Evolutionary conservation across 2,888 invertebrate species (phyloP).

Genomic region (Melanchra persicariae): DNA sequence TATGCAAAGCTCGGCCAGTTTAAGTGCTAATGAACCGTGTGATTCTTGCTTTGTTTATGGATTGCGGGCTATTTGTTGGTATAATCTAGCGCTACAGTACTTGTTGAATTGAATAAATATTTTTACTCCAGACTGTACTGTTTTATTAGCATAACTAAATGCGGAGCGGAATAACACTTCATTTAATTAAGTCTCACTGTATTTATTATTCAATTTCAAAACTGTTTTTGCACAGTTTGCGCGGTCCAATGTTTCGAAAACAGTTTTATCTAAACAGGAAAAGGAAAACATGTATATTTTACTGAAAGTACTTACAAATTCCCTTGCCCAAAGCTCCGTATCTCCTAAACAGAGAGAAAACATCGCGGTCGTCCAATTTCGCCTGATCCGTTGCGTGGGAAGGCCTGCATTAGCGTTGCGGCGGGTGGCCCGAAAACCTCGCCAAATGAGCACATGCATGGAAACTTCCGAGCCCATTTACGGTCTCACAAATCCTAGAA

Average conservation of each 20-base stretch:
- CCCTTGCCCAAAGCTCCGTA: slow-evolving; percentile 26
- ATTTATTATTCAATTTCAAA: slow-evolving; percentile 12
- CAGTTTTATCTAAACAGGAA: slow-evolving; percentile 25
- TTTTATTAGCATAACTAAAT: slow-evolving; percentile 33
- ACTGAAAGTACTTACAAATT: slow-evolving; percentile 21
- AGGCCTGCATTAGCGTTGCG: slow-evolving; percentile 61
- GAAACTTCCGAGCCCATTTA: slow-evolving; percentile 79
- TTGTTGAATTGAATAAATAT: slow-evolving; percentile 37
- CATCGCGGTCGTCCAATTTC: slow-evolving; percentile 59
- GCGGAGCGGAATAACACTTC: slow-evolving; percentile 9
- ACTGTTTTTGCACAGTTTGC: slow-evolving; percentile 9
- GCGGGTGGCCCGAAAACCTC: slow-evolving; percentile 57
- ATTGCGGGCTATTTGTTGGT: slow-evolving; percentile 40
- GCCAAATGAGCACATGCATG: slow-evolving; percentile 75
- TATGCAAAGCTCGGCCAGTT: slow-evolving; percentile 57
- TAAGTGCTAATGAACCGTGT: slow-evolving; percentile 63
- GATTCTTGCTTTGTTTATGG: slow-evolving; percentile 49
- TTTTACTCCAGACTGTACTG: slow-evolving; percentile 22
- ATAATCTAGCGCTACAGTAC: slow-evolving; percentile 26
- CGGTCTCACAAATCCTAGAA: slow-evolving; percentile 74
- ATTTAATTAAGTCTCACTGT: slow-evolving; percentile 10
- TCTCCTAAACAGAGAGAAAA: slow-evolving; percentile 48
- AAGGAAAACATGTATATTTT: slow-evolving; percentile 30
- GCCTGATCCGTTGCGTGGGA: slow-evolving; percentile 59
- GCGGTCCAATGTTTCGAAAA: background rate